These are phyloP conservation scores for Heliocidaris tuberculata DNA, from an alignment of 35 echinoderm and acorn worm genomes.

Conservation along the genomic window DNA sequence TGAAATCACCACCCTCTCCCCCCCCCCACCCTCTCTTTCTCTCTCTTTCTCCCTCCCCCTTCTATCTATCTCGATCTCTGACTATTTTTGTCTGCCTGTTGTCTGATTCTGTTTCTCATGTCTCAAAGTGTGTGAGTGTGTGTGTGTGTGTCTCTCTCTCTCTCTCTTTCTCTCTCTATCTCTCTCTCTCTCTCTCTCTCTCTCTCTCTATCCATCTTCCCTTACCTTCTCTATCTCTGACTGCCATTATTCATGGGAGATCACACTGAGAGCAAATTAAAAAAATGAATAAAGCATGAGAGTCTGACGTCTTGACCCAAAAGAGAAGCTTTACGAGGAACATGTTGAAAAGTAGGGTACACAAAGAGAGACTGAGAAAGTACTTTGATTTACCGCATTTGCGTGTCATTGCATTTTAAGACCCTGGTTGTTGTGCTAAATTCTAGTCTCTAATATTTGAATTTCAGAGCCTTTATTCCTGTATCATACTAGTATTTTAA, in stretches of 20 bases:
- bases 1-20: not conserved
- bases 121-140: no score
- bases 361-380: not conserved
- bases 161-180: not conserved
- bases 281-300: constrained; percentile 31
- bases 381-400: constrained; percentile 4
- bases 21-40: not conserved
- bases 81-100: not conserved
- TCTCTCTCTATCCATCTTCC: not conserved
- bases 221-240: not conserved
- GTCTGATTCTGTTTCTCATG: not conserved
- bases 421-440: not conserved
- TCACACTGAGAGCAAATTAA: constrained; percentile 40
- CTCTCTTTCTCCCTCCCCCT: not conserved
- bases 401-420: not conserved
- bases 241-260: constrained; percentile 28
- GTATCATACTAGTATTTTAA: no score
- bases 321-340: not conserved
- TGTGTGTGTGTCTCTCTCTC: not conserved
- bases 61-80: no score
- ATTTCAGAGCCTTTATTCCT: not conserved
- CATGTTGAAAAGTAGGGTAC: constrained; percentile 10
- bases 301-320: constrained; percentile 10
- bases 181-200: not conserved
- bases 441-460: not conserved